Evolutionary conservation across 2,888 invertebrate genomes (phyloP), one percentile per base, ranked within the genome.

Genomic region (Polydrusus pterygomalis): DNA sequence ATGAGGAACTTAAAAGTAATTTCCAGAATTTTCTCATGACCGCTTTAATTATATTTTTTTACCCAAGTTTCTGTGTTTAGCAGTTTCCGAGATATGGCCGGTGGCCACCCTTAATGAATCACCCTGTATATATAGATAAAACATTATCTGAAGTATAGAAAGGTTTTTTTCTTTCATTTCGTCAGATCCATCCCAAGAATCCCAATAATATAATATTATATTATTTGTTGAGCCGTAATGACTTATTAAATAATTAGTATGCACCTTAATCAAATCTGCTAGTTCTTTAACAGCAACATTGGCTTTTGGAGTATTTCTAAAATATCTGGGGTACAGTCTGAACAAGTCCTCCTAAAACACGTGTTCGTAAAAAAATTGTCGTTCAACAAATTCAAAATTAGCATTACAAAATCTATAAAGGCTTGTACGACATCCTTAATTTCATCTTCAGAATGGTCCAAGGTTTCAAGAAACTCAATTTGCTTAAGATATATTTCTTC

Each of bases 251-350:
- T 34, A 34, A 7, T 34, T 34, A 34, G 1, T 34, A 51, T 64
- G 68, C 78, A 85, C 86, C 79, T 81, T 81, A 34, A 86, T 80
- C 1, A 85, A 69, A 1, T 77, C 68, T 62, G 79, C 80, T 65
- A 84, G 84, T 13, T 84, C 81, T 68, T 81, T 82, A 0, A 84
- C 72, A 43, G 83, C 79, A 30, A 73, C 64, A 67, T 87, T 85
- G 8, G 86, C 84, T 67, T 77, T 82, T n/a, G 85, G 86, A 78
- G 87, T 87, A 73, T 86, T 87, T 76, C 82, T 84, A 30, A 83
- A 85, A 78, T 87, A 87, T 25, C 82, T 70, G 10, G 86, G 85
- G 78, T 87, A 87, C 5, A 84, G 75, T 64, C 85, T 81, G 74
- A 87, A 87, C 56, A 85, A 72, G 15, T 78, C 74, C 79, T 85